Conservation (phyloP, 2,797 vertebrate genomes). For the Anguilla megastoma region DNA sequence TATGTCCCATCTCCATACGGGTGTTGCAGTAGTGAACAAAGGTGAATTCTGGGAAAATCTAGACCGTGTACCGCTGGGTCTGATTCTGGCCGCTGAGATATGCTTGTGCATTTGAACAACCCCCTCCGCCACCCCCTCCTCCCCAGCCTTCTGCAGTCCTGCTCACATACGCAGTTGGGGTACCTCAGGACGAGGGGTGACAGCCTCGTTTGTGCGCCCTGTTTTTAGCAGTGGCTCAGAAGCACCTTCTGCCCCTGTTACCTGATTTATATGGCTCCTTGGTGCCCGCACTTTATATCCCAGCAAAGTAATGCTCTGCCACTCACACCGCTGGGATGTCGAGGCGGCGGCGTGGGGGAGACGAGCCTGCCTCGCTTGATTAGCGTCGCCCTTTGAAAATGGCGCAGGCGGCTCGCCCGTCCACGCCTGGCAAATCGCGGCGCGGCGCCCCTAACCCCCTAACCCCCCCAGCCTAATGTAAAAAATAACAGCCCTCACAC, state of each 20-base stretch:
- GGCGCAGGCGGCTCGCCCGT: neutral
- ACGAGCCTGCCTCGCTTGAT: slow-evolving; percentile 3
- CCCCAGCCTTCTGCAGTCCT: neutral
- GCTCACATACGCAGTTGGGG: neutral
- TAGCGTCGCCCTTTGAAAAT: neutral
- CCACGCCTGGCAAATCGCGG: neutral
- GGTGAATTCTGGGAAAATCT: neutral
- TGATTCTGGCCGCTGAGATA: neutral
- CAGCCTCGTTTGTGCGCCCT: neutral
- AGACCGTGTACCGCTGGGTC: neutral
- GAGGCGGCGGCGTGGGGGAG: neutral
- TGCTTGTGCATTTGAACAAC: neutral
- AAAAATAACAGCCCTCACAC: neutral
- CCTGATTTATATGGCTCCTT: neutral
- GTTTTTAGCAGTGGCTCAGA: neutral
- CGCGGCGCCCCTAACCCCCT: neutral
- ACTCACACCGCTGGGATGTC: too few species aligned
- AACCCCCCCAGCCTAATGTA: neutral
- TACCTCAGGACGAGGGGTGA: neutral
- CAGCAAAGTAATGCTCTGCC: neutral
- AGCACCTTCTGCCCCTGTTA: neutral
- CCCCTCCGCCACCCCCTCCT: too few species aligned
- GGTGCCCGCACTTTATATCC: neutral
- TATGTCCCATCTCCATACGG: too few species aligned
- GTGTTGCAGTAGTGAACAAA: too few species aligned